Base-by-base conservation (phyloP, 2,888 invertebrate species). In the Chesias legatella region DNA sequence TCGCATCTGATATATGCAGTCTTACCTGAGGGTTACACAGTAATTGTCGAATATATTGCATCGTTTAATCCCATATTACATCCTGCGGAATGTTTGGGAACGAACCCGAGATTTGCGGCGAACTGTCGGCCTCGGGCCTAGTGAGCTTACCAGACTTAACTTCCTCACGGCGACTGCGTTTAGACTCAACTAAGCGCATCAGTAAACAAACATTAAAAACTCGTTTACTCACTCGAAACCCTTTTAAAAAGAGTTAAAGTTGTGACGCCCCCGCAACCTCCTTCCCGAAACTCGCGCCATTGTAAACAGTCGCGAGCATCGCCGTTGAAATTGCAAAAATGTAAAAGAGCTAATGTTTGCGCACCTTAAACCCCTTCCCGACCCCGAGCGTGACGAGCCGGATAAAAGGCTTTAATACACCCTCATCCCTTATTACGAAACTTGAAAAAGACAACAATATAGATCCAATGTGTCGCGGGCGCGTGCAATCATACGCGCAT, bases 361-460 rank as follows among this genome's bases (percentile, higher is more conserved):
- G 73, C 85, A 86, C 88, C 86, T 88, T 84, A 81, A 85, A 85
- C 86, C 86, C 82, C 82, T 86, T 84, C 82, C 76, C 81, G 75
- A 80, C 83, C 86, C 84, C 79, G 76, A 76, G 61, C 84, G 86
- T 86, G 86, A 88, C 86, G 88, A 88, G 85, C 84, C 79, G 86
- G 86, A 86, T 88, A 86, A 88, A 88, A 86, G 86, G 86, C 88
- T 88, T 88, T 88, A 88, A 88, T 88, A 88, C 86, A 88, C 86
- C 86, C 88, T 86, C 86, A 86, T 84, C 85, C 85, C 88, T 88
- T 88, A 88, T 88, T 88, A 88, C 86, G 82, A 85, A 86, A 88
- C 86, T 88, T 88, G 88, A 88, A 88, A 88, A 88, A 88, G 88
- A 86, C 88, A 88, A 88, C 88, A 86, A 85, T 88, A 86, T 84